Base-by-base conservation (phyloP, 2,888 invertebrate species). In the Eulithis prunata region DNA sequence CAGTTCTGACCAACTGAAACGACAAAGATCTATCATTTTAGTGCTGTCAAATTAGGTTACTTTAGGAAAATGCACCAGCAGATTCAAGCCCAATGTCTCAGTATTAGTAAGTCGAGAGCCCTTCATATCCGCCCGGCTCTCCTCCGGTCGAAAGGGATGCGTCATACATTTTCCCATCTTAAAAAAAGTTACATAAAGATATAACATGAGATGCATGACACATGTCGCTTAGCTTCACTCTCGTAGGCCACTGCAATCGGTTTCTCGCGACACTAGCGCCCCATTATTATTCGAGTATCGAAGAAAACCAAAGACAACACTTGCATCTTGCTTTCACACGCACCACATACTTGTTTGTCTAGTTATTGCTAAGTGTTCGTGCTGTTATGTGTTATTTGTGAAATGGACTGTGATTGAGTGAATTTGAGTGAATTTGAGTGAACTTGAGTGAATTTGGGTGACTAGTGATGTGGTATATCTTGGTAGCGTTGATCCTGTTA, bases 401-500 rank as follows among this genome's bases (percentile, higher is more conserved):
- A 49, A 57, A 62, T 58, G 58, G 38, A 55, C 76, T 75, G 72
- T 75, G 74, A 72, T 74, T 73, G 70, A 72, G 73, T 73, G 70
- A 74, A 41, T 41, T 10, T 41, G 2, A 41, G 41, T 41, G 41
- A 41, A 41, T 41, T 41, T 41, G 5, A 41, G 32, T 32, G 70
- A 74, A 41, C 8, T 10, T 41, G 2, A 41, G 41, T 41, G 41
- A 41, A 41, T 41, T 41, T 3, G 5, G 8, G 32, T 32, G 32
- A 32, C 73, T 74, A 58, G 81, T 81, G 79, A 91, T 93, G 92
- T 93, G 91, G 91, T 89, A 83, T 75, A 78, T 90, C 77, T 80
- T 88, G 71, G 83, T 87, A 78, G 82, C 84, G 76, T 84, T 92
- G 84, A 85, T 89, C 84, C 76, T 91, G 81, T 82, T 92, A 86